Evolutionary conservation across 2,113 vertebrate species (phyloP).

Genomic region (Gymnarchus niloticus): DNA sequence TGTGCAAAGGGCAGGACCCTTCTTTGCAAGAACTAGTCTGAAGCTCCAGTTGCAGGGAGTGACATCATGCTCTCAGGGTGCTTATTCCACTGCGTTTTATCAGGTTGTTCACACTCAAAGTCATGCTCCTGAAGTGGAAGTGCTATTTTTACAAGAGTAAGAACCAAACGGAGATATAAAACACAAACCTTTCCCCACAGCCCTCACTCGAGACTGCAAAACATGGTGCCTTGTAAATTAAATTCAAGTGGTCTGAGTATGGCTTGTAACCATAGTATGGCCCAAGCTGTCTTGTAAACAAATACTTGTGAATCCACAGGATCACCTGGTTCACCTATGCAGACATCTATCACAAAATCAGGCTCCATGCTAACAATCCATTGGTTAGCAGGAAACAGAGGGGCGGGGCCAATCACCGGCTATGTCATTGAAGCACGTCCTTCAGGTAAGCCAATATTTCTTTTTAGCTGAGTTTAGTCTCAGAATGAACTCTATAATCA

Average conservation of each 20-base stretch:
- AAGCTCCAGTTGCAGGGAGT: neutral
- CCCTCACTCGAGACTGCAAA: neutral
- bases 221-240: neutral
- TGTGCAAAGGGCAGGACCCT: neutral
- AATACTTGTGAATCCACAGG: constrained; percentile 54
- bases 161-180: neutral
- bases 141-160: neutral
- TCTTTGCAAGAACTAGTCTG: neutral
- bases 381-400: constrained; percentile 74
- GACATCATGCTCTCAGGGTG: constrained; percentile 2
- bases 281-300: neutral
- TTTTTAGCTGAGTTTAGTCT: neutral
- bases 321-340: constrained; percentile 76
- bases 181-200: neutral
- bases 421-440: constrained; percentile 85
- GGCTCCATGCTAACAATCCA: constrained; percentile 72
- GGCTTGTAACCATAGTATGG: neutral
- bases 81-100: neutral
- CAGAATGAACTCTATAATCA: neutral
- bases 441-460: constrained; percentile 67
- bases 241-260: neutral
- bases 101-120: neutral
- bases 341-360: constrained; percentile 78
- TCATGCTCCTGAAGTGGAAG: neutral
- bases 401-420: constrained; percentile 69